Percentiles rank a stretch among this genome's conserved stretches.
Evolutionary conservation across 2,113 vertebrate species (phyloP).

Genomic region (Charina bottae): DNA sequence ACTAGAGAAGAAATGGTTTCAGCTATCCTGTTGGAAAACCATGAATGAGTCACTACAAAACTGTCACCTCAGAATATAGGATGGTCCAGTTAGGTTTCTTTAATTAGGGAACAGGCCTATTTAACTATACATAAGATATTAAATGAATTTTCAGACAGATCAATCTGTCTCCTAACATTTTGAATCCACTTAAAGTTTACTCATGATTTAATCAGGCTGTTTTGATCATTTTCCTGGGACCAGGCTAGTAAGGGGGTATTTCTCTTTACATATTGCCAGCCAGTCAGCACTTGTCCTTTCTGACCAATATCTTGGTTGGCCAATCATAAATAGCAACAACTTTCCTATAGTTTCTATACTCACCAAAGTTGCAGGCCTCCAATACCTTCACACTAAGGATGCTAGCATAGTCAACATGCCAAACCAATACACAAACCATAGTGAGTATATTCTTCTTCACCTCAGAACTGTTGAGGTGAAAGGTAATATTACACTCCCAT

Average conservation of each 20-base stretch:
- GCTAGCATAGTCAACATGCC: not conserved
- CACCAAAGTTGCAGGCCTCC: not conserved
- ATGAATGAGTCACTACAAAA: no score
- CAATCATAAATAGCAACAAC: not conserved
- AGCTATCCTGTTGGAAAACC: no score
- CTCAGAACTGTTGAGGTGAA: not conserved
- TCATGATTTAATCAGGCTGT: no score
- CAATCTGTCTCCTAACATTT: no score
- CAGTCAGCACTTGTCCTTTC: not conserved
- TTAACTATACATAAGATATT: no score
- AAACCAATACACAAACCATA: not conserved
- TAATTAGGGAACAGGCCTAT: not conserved
- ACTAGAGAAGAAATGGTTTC: no score
- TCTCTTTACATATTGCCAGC: no score
- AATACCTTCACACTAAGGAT: not conserved
- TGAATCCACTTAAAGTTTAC: no score
- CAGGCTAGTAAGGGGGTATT: no score
- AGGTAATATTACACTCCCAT: not conserved
- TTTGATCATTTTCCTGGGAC: no score
- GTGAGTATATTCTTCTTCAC: not conserved
- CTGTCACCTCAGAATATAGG: no score
- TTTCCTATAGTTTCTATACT: not conserved
- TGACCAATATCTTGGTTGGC: not conserved
- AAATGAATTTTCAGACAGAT: no score
- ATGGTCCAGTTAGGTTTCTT: not conserved